A percentile compares a stretch with the other conserved stretches of the same genome.
Evolutionary conservation across 2,113 vertebrate genomes (phyloP).

Genomic region (Deroptyus accipitrinus): DNA sequence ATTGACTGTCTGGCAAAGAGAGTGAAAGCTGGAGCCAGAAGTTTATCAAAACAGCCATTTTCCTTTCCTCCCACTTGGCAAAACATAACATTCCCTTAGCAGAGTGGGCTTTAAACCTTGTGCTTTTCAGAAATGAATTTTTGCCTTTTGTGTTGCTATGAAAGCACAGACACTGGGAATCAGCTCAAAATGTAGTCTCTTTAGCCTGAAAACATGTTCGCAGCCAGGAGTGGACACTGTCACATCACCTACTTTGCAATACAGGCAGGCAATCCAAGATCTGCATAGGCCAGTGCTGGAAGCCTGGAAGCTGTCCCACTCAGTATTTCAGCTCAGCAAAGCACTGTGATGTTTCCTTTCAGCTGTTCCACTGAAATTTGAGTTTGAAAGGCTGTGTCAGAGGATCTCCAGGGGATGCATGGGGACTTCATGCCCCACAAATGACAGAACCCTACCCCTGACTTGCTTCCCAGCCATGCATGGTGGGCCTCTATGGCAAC

Average conservation of each 20-base stretch:
- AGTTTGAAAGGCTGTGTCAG: neutral
- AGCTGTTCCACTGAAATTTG: neutral
- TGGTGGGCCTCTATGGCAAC: accelerated
- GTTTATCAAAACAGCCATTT: neutral
- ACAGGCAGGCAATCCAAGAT: neutral
- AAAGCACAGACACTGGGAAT: neutral
- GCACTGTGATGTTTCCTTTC: neutral
- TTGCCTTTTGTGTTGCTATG: neutral
- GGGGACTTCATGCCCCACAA: accelerated
- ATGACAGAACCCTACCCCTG: neutral
- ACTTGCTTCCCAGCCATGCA: neutral
- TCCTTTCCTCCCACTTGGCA: neutral
- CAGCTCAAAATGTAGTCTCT: neutral
- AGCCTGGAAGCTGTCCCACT: accelerated
- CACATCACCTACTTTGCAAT: neutral
- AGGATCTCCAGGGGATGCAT: neutral
- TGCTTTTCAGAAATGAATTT: neutral
- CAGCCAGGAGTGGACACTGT: neutral
- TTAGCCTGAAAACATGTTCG: neutral
- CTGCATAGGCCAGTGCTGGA: neutral
- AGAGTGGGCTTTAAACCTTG: neutral
- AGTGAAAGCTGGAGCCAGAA: neutral
- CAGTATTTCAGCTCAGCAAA: neutral
- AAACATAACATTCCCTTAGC: neutral
- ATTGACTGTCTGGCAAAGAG: neutral